Conservation (phyloP, 1,140 invertebrate genomes). For the Brachionus plicatilis region DNA sequence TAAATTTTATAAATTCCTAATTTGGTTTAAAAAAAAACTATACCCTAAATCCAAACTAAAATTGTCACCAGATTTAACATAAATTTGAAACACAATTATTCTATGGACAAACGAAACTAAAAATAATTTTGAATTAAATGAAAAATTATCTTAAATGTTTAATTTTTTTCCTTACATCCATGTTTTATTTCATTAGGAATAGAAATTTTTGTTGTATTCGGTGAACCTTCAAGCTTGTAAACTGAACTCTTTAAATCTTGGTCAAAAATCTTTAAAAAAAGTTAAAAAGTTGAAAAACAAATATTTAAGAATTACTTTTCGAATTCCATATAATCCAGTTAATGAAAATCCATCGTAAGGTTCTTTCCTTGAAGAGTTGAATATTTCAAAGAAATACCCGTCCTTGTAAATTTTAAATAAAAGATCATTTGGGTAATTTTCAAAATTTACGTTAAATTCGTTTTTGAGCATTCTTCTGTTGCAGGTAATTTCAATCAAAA, state of each 20-base stretch:
- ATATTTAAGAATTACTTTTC: constrained; percentile 40
- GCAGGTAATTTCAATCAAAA: no score
- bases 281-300: not conserved
- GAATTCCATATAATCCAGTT: constrained; percentile 42
- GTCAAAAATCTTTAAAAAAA: constrained; percentile 47
- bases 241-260: constrained; percentile 53
- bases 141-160: not conserved
- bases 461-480: no score
- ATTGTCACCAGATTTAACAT: not conserved
- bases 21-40: not conserved
- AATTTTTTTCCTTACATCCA: constrained; percentile 16
- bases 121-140: not conserved
- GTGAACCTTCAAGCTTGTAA: constrained; percentile 48
- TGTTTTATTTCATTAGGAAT: constrained; percentile 48
- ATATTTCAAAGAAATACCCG: constrained; percentile 47
- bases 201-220: constrained; percentile 49
- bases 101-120: constrained; percentile 4
- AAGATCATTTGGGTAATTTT: no score
- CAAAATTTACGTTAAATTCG: no score
- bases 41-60: constrained; percentile 23
- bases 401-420: no score
- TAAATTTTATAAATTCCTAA: not conserved
- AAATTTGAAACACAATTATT: constrained; percentile 30
- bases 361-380: constrained; percentile 49
- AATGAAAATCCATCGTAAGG: constrained; percentile 46